phyloP scores from a whole-genome alignment of 2,797 vertebrate species.

The Muraenolepis orangiensis region DNA sequence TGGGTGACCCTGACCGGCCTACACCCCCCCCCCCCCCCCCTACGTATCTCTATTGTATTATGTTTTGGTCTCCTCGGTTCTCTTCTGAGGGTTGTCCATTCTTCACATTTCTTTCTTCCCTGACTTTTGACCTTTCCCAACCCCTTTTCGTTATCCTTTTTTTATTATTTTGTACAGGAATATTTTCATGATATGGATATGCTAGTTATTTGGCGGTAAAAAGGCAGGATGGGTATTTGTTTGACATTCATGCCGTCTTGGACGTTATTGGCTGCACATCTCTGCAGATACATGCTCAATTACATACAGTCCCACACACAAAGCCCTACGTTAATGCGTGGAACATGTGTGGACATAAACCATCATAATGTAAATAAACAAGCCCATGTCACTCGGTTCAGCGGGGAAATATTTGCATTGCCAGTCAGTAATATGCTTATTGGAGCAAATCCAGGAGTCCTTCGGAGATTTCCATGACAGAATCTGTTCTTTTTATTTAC shows the following conservation, averaged over 20 bases:
- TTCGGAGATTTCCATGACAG: slow-evolving; percentile 7
- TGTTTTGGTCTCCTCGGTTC: neutral
- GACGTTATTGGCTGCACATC: neutral
- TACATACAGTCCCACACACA: neutral
- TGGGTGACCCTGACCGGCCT: slow-evolving; percentile 49
- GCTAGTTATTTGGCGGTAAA: neutral
- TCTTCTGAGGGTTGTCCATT: neutral
- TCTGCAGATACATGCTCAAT: neutral
- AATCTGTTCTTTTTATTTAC: slow-evolving; percentile 6
- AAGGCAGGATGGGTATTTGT: neutral
- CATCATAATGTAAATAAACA: neutral
- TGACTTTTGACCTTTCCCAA: neutral
- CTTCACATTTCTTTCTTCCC: neutral
- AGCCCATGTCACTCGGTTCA: neutral
- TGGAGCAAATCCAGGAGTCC: neutral
- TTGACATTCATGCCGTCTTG: neutral
- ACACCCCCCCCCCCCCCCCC: neutral
- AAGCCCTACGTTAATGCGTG: neutral
- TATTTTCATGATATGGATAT: neutral
- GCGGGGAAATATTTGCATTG: neutral
- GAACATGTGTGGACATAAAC: slow-evolving; percentile 1
- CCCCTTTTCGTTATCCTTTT: neutral
- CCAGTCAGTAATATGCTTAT: neutral
- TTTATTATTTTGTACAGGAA: neutral
- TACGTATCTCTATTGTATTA: neutral